These are phyloP conservation scores for Campoletis sonorensis DNA, from an alignment of 1,140 invertebrate species.

Conservation along the genomic window DNA sequence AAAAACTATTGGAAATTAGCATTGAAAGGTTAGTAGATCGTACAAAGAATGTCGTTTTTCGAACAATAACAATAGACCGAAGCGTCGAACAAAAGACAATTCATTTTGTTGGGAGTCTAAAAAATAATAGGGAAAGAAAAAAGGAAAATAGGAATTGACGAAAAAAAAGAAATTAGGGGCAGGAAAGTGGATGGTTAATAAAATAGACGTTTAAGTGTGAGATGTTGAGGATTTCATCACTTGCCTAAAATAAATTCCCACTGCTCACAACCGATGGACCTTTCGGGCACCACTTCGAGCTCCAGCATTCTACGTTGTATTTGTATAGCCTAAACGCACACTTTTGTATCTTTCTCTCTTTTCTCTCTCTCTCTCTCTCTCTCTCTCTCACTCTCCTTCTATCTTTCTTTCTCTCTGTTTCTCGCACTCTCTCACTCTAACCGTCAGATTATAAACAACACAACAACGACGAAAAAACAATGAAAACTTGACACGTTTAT, in stretches of 20 bases:
- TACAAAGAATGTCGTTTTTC: too few species aligned
- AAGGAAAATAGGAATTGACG: background rate
- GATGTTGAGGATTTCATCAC: conserved; percentile 67
- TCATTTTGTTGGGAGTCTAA: too few species aligned
- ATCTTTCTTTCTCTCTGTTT: too few species aligned
- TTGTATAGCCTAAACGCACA: background rate
- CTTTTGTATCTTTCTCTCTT: conserved; percentile 31
- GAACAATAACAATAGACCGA: too few species aligned
- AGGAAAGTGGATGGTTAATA: too few species aligned
- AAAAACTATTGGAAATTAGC: background rate
- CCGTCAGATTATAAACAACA: conserved; percentile 32
- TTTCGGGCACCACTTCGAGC: conserved; percentile 95
- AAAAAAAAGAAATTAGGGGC: conserved; percentile 50
- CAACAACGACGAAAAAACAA: conserved; percentile 12
- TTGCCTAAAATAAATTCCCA: conserved; percentile 98
- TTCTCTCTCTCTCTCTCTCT: conserved; percentile 6
- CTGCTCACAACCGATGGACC: conserved; percentile 95
- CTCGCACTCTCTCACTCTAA: too few species aligned
- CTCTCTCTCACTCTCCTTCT: background rate
- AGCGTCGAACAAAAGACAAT: too few species aligned
- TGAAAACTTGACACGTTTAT: background rate
- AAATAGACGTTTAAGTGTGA: too few species aligned
- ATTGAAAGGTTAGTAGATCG: too few species aligned
- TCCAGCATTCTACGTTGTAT: conserved; percentile 86
- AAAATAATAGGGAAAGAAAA: too few species aligned